A percentile compares a stretch with the other conserved stretches of the same genome.
phyloP scores from a whole-genome alignment of 2,113 vertebrate genomes.

The Zosterops pallidus region DNA sequence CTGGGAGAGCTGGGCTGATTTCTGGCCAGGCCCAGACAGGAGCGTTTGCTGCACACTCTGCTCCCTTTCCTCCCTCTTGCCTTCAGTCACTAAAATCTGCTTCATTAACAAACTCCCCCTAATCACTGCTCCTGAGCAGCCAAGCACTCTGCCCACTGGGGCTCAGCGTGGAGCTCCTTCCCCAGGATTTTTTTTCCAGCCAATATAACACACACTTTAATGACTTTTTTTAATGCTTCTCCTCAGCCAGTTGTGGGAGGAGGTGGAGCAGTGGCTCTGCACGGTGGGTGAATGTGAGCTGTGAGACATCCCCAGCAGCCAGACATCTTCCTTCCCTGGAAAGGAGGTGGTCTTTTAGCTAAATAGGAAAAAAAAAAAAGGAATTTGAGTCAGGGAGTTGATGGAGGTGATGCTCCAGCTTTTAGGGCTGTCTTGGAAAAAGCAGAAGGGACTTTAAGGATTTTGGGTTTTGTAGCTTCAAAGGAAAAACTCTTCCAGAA shows the following conservation, averaged over 20 bases:
- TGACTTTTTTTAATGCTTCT: neutral
- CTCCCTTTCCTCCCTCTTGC: neutral
- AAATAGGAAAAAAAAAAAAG: neutral
- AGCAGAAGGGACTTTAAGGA: neutral
- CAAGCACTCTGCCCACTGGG: slow-evolving; percentile 28
- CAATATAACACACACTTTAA: neutral
- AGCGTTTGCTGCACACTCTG: neutral
- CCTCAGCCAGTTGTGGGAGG: neutral
- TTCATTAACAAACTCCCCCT: slow-evolving; percentile 54
- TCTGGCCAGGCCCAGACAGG: neutral
- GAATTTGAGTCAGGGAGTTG: neutral
- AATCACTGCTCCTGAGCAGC: slow-evolving; percentile 24
- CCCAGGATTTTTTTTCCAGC: slow-evolving; percentile 8
- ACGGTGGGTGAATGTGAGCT: neutral
- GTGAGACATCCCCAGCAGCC: neutral
- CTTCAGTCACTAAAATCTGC: slow-evolving; percentile 25
- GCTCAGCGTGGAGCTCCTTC: slow-evolving; percentile 24
- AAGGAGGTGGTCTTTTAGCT: neutral
- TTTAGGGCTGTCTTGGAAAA: neutral
- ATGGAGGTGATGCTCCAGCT: neutral
- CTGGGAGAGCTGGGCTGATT: neutral
- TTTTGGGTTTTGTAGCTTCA: neutral
- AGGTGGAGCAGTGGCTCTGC: neutral
- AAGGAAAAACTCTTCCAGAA: neutral
- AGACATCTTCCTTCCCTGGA: neutral